Percentiles rank a stretch among this genome's conserved stretches.
Conservation (phyloP, 2,113 vertebrate genomes). For the Buteo buteo region DNA sequence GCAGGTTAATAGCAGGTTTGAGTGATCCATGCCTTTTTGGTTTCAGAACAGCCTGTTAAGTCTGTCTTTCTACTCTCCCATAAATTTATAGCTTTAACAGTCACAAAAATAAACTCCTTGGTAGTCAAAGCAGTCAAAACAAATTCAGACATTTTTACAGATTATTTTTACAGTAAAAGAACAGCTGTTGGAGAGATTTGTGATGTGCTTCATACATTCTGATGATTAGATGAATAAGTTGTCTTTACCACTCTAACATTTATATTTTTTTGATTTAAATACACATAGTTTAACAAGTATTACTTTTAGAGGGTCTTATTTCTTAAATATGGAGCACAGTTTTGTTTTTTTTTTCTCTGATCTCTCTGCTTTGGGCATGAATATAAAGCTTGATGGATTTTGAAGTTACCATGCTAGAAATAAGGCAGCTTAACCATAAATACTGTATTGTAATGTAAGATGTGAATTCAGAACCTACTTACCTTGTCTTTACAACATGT, state of each 20-base stretch:
- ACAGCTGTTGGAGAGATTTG: background rate
- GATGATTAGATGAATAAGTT: background rate
- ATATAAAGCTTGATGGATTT: background rate
- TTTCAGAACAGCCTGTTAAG: background rate
- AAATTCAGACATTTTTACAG: background rate
- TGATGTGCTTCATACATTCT: background rate
- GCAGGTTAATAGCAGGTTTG: background rate
- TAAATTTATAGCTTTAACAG: background rate
- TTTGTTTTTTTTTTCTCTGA: background rate
- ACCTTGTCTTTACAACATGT: background rate
- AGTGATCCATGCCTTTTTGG: background rate
- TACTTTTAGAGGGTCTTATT: background rate
- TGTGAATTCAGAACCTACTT: constrained; percentile 12
- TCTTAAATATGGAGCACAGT: background rate
- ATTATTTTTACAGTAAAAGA: background rate
- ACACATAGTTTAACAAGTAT: background rate
- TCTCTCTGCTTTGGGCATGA: background rate
- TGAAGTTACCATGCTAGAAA: background rate
- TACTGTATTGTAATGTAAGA: background rate
- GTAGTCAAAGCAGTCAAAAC: background rate
- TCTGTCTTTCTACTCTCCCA: background rate
- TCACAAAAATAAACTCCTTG: background rate
- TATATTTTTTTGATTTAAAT: background rate
- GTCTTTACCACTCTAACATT: background rate
- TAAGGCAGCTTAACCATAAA: background rate